Base-by-base conservation (phyloP, 2,797 vertebrate species). In the Hyperoplus lanceolatus region DNA sequence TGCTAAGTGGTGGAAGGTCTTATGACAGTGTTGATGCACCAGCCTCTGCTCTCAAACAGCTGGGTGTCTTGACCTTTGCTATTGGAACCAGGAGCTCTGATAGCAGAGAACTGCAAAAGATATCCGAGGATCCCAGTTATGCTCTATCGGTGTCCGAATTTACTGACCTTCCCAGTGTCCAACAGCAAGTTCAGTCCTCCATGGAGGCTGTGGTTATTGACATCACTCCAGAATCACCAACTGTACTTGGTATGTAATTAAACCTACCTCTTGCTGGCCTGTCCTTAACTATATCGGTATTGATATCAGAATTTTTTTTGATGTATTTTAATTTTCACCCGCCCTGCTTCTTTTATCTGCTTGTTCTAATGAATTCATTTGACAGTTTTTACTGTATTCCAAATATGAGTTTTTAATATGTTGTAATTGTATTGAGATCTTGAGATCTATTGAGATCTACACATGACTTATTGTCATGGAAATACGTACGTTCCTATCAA, bases 1-100 rank as follows among this genome's bases (percentile, higher is more conserved):
- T 97, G 21, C 78, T 97, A 51, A 96, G 92, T 0, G 93, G 95
- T 0, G 95, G 95, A 79, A 88, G 79, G 29, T 97, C 96, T 3
- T 91, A 79, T 66, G 96, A 97, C 1, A 93, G 94, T 0, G 92
- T 96, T 29, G 86, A 91, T 65, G 71, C 89, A 0, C 80, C 95
- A 0, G 94, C 92, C 0, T 57, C 74, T 8, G 93, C 94, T 82
- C 87, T 97, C 58, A 97, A 96, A 89, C 79, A 92, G 85, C 80
- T 91, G 0, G 94, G 95, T 0, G 94, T 97, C 63, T 91, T 95
- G 0, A 93, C 93, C 0, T 76, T 96, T 71, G 62, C 91, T 3
- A 74, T 97, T 11, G 94, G 92, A 2, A 86, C 75, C 4, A 84
- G 83, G 58, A 55, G 6, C 49, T 76, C 87, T 70, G 85, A 90